These are phyloP conservation scores for Eleutherodactylus coqui DNA, from an alignment of 2,797 vertebrate species.

Conservation along the genomic window DNA sequence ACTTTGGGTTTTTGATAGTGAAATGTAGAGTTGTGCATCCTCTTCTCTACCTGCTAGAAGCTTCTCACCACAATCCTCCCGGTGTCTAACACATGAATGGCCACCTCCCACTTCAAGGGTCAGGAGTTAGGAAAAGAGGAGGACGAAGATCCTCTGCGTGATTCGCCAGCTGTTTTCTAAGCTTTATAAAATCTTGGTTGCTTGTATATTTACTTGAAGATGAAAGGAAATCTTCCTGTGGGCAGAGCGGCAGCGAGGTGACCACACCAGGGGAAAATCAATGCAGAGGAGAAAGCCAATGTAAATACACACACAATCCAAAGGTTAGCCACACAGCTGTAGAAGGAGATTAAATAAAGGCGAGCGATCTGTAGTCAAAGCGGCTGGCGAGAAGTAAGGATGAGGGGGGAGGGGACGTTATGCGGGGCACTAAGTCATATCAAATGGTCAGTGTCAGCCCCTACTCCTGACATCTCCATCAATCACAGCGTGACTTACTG, in stretches of 20 bases:
- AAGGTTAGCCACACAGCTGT: constrained; percentile 48
- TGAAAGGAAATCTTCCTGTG: constrained; percentile 45
- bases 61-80: neutral
- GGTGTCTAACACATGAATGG: neutral
- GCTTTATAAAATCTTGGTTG: constrained; percentile 8
- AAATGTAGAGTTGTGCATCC: neutral
- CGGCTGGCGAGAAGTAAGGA: constrained; percentile 27
- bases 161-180: neutral
- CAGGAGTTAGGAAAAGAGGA: neutral
- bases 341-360: constrained; percentile 55
- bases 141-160: neutral
- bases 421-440: neutral
- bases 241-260: constrained; percentile 15
- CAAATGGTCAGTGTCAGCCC: neutral
- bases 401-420: constrained; percentile 13
- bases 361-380: constrained; percentile 48
- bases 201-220: constrained; percentile 44
- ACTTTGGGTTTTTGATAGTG: neutral
- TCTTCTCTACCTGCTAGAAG: neutral
- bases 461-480: too few relatives aligned
- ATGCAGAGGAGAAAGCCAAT: constrained; percentile 51
- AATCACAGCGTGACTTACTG: too few relatives aligned
- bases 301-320: constrained; percentile 55
- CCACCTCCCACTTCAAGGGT: constrained; percentile 7
- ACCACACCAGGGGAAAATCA: constrained; percentile 55